Percentiles rank a stretch among this genome's conserved stretches.
These are phyloP conservation scores for Chrysolina oricalcia DNA, from an alignment of 2,888 invertebrate species.

Conservation along the genomic window DNA sequence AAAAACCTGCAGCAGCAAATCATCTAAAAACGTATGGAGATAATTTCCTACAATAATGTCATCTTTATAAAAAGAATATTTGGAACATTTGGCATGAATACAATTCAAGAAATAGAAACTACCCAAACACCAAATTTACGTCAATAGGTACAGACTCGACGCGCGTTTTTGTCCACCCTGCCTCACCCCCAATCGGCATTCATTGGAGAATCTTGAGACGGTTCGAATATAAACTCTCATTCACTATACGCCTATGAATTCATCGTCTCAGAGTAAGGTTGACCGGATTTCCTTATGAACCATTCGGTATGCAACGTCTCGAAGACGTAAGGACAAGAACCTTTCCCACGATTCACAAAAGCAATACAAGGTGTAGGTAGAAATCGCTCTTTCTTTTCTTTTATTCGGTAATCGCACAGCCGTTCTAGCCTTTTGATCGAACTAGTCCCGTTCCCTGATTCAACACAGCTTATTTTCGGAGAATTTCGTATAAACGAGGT, in stretches of 20 bases:
- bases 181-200: neutral
- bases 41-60: no score
- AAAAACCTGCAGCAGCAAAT: no score
- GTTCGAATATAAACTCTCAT: neutral
- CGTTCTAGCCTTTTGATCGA: slow-evolving; percentile 33
- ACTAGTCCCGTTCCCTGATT: slow-evolving; percentile 31
- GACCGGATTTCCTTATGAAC: slow-evolving; percentile 47
- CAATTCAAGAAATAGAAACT: no score
- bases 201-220: neutral
- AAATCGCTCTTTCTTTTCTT: slow-evolving; percentile 38
- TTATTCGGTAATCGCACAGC: slow-evolving; percentile 32
- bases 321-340: slow-evolving; percentile 36
- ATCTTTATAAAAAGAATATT: no score
- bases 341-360: slow-evolving; percentile 46
- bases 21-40: no score
- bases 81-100: no score
- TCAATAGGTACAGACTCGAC: no score
- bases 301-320: slow-evolving; percentile 36
- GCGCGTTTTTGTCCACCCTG: no score
- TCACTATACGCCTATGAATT: neutral
- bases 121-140: no score
- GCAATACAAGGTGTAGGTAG: slow-evolving; percentile 39
- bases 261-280: slow-evolving; percentile 19
- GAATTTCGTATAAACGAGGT: neutral
- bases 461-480: slow-evolving; percentile 1